Conservation (phyloP, 2,797 vertebrate species). For the Spondyliosoma cantharus region DNA sequence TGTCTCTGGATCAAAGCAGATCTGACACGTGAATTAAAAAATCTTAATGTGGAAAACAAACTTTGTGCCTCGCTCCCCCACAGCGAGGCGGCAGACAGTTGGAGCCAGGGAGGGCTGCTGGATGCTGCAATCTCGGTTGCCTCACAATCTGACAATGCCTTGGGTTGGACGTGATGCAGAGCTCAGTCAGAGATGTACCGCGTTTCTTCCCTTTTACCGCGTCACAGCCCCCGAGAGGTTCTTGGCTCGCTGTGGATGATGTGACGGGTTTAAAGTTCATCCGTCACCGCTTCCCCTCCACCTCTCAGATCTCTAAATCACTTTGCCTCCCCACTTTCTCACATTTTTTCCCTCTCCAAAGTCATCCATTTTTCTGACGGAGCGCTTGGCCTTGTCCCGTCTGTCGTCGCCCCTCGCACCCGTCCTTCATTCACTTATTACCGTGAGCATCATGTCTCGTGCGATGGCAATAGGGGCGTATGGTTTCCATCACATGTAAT, state of each 20-base stretch:
- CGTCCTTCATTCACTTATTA: constrained; percentile 33
- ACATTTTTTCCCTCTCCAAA: constrained; percentile 5
- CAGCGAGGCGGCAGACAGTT: constrained; percentile 48
- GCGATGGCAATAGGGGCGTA: constrained; percentile 55
- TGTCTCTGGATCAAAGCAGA: constrained; percentile 20
- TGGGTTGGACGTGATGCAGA: constrained; percentile 44
- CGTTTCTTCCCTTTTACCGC: constrained; percentile 10
- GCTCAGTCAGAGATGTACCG: constrained; percentile 21
- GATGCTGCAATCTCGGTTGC: constrained; percentile 50
- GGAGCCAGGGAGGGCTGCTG: constrained; percentile 52
- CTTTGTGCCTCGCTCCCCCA: constrained; percentile 23
- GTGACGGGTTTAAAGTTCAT: constrained; percentile 40
- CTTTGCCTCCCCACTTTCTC: constrained; percentile 8
- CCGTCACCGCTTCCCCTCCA: constrained; percentile 41
- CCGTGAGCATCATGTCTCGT: constrained; percentile 44
- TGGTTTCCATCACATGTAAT: constrained; percentile 77
- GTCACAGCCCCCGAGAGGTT: constrained; percentile 41
- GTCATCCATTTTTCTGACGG: not conserved
- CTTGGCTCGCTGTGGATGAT: constrained; percentile 31
- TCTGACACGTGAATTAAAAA: constrained; percentile 25
- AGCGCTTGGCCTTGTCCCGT: constrained; percentile 24
- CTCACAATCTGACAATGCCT: constrained; percentile 52
- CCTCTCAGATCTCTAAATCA: constrained; percentile 34
- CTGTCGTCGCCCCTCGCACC: constrained; percentile 35
- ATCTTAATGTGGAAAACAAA: constrained; percentile 41